These are phyloP conservation scores for Vidua macroura DNA, from an alignment of 2,113 vertebrate species.

Conservation along the genomic window DNA sequence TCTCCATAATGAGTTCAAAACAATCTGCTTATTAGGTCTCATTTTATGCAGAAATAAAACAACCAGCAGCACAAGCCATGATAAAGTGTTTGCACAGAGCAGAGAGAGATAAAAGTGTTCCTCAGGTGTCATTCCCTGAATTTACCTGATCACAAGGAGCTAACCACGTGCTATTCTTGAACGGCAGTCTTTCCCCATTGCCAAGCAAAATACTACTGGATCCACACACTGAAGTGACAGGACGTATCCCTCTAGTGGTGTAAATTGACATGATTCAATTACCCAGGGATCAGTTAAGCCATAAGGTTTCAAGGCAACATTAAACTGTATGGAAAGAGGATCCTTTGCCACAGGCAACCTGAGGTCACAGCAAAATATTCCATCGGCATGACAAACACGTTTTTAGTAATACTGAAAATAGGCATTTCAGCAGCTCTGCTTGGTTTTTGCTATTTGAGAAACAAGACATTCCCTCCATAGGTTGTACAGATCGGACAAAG, in stretches of 20 bases:
- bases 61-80: not conserved
- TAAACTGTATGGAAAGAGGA: not conserved
- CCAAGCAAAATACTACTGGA: not conserved
- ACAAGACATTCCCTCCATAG: not conserved
- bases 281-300: not conserved
- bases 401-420: not conserved
- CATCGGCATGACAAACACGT: not conserved
- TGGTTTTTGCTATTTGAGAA: not conserved
- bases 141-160: not conserved
- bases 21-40: not conserved
- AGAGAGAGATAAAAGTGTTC: not conserved
- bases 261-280: not conserved
- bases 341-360: not conserved
- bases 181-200: not conserved
- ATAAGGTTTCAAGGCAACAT: not conserved
- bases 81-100: not conserved
- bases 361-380: not conserved
- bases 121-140: not conserved
- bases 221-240: not conserved
- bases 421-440: not conserved
- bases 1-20: not conserved
- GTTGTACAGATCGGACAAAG: not conserved
- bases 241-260: constrained; percentile 4
- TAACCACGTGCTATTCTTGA: not conserved
- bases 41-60: not conserved